A percentile compares a stretch with the other conserved stretches of the same genome.
These are phyloP conservation scores for Holothuria scabra DNA, from an alignment of 53 echinoderm and acorn worm genomes.

Conservation along the genomic window DNA sequence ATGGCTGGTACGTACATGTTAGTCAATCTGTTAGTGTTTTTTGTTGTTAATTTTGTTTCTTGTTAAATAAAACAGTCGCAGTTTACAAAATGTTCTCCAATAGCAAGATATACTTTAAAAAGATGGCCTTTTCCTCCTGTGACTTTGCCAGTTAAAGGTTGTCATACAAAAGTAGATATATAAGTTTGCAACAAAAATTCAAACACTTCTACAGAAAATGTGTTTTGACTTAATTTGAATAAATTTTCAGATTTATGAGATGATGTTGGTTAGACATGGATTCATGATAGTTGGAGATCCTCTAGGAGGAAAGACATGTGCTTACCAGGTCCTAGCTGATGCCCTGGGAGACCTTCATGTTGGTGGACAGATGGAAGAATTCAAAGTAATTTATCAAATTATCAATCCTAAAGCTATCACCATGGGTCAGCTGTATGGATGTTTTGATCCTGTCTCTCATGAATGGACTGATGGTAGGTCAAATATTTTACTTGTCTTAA, in stretches of 20 bases:
- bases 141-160: too few relatives aligned
- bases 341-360: constrained; percentile 89
- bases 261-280: constrained; percentile 99
- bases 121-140: too few relatives aligned
- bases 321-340: constrained; percentile 88
- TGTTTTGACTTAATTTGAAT: too few relatives aligned
- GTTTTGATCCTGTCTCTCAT: constrained; percentile 97
- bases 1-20: too few relatives aligned
- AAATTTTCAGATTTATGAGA: constrained; percentile 85
- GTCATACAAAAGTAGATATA: too few relatives aligned
- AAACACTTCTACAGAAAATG: neutral
- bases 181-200: too few relatives aligned
- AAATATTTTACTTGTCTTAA: neutral
- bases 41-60: too few relatives aligned
- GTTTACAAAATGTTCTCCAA: too few relatives aligned
- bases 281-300: constrained; percentile 99
- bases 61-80: too few relatives aligned
- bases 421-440: constrained; percentile 98
- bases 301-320: constrained; percentile 93
- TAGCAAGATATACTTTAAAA: too few relatives aligned
- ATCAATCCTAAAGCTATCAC: constrained; percentile 99
- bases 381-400: constrained; percentile 72
- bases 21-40: too few relatives aligned
- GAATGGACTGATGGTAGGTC: constrained; percentile 98
- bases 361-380: constrained; percentile 88